Evolutionary conservation across 2,888 invertebrate species (phyloP), one percentile per base, ranked within the genome.

Genomic region (Axea sp.): DNA sequence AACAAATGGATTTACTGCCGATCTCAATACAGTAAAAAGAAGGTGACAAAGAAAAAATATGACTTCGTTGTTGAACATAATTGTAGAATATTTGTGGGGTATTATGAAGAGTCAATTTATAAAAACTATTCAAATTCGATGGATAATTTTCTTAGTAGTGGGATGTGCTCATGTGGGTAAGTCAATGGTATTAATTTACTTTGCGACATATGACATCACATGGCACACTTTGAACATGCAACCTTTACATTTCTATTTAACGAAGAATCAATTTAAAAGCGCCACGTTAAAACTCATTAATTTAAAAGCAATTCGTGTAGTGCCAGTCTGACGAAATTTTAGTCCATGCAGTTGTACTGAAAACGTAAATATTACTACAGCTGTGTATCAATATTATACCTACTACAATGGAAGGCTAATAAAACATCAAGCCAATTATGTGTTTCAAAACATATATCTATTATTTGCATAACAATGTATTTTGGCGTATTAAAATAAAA

Each of bases 141-240:
- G 71, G 71, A 33, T 71, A 0, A 15, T 64, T 15, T 41, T 71
- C 28, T 31, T 72, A 5, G 31, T 72, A 22, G 35, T 59, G 41
- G 57, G 62, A 26, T 72, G 51, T 8, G 57, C 55, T 30, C 69
- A 69, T 43, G 17, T 69, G 15, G 69, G 69, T 62, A 26, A 69
- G 69, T 55, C 19, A 24, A 47, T 47, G 47, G 14, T 12, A 33
- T 11, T 15, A 17, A 15, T 35, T 30, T 35, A 9, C 9, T 31
- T 1, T 15, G 8, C 37, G 1, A 8, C 7, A 17, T 14, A 4
- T 19, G 8, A 65, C 24, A 35, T 45, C 30, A 33, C 24, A 19
- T 11, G 41, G 41, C 41, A 43, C 14, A 30, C 30, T 62, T 47
- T 37, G 8, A 7, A 17, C 26, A 19, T 8, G 31, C 37, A 24